phyloP scores from a whole-genome alignment of 1,140 invertebrate genomes.

The Brachionus plicatilis region DNA sequence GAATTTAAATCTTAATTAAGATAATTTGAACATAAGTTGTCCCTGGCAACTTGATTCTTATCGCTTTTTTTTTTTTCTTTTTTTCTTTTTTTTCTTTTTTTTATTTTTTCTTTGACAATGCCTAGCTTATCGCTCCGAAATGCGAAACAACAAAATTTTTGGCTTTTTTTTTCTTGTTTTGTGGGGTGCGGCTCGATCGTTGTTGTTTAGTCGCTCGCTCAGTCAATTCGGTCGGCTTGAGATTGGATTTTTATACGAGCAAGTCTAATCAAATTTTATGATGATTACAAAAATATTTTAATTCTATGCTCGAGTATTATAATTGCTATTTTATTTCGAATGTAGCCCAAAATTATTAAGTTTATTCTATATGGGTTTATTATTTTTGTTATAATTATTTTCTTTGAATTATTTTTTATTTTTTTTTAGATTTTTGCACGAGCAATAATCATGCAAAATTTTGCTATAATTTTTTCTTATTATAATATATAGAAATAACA shows the following conservation, averaged over 20 bases:
- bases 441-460: background rate
- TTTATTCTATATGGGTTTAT: background rate
- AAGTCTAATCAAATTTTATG: background rate
- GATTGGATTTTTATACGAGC: background rate
- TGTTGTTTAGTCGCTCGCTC: background rate
- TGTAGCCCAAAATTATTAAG: background rate
- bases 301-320: background rate
- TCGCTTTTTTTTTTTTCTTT: background rate
- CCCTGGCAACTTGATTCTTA: background rate
- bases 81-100: background rate
- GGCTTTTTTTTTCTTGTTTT: background rate
- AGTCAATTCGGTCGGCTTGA: background rate
- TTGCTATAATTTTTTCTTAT: background rate
- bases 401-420: background rate
- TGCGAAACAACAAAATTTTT: background rate
- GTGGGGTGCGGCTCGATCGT: background rate
- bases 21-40: background rate
- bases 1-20: background rate
- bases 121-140: background rate
- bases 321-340: background rate
- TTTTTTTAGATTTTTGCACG: background rate
- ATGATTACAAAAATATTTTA: constrained; percentile 3
- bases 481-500: no score
- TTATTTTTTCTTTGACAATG: background rate
- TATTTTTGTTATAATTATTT: background rate